phyloP scores from a whole-genome alignment of 2,113 vertebrate species.

The Opisthocomus hoazin region DNA sequence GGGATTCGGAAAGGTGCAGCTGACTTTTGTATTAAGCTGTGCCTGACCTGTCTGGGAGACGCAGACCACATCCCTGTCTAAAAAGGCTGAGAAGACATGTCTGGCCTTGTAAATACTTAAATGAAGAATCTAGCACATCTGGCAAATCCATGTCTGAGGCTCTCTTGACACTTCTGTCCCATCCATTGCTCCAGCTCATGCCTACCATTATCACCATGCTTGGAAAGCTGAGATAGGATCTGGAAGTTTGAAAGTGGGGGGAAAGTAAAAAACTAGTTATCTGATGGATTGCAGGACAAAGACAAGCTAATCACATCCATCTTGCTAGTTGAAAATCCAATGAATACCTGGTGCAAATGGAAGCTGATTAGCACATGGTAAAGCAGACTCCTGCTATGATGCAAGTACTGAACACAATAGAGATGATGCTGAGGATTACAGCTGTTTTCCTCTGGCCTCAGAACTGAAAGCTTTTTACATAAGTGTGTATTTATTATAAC shows the following conservation, averaged over 20 bases:
- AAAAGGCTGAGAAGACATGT: background rate
- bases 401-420: background rate
- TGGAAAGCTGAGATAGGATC: background rate
- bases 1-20: background rate
- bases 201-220: background rate
- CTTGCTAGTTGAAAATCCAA: accelerated
- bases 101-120: background rate
- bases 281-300: background rate
- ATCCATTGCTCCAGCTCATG: background rate
- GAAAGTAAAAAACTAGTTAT: background rate
- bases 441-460: background rate
- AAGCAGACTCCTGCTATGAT: background rate
- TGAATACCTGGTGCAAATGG: background rate
- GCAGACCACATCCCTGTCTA: background rate
- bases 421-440: background rate
- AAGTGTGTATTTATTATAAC: background rate
- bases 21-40: background rate
- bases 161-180: background rate
- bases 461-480: background rate
- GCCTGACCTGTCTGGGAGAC: background rate
- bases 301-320: background rate
- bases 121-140: background rate
- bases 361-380: background rate
- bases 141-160: background rate
- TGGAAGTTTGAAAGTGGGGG: background rate